A percentile compares a stretch with the other conserved stretches of the same genome.
These are phyloP conservation scores for Mimumesa dahlbomi DNA, from an alignment of 2,888 invertebrate species.

Conservation along the genomic window DNA sequence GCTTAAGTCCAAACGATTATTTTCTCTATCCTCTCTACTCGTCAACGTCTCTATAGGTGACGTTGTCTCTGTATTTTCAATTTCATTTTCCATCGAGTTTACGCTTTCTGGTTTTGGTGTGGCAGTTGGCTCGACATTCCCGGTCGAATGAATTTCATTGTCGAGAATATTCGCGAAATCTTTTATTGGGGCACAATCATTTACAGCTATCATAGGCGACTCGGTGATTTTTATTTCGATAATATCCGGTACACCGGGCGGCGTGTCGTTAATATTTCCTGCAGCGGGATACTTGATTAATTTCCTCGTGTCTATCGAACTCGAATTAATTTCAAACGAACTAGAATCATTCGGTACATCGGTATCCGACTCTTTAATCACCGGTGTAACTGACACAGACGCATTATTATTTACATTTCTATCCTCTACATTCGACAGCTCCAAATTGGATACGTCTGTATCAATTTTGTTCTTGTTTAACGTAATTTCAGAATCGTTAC, in stretches of 20 bases:
- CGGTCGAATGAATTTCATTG: background rate
- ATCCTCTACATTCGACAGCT: background rate
- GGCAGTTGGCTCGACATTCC: background rate
- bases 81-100: background rate
- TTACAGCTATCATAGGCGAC: slow-evolving; percentile 66
- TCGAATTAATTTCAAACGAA: background rate
- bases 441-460: background rate
- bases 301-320: background rate
- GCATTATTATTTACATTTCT: background rate
- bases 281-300: background rate
- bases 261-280: background rate
- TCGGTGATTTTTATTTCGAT: slow-evolving; percentile 72
- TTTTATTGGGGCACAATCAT: slow-evolving; percentile 67
- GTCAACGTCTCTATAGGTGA: background rate
- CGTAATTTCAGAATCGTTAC: background rate
- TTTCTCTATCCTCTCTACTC: too few relatives aligned
- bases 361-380: background rate
- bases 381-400: too few relatives aligned
- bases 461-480: background rate
- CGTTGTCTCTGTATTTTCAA: background rate
- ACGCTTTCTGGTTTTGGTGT: background rate
- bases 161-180: slow-evolving; percentile 6
- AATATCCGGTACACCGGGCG: slow-evolving; percentile 54
- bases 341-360: background rate
- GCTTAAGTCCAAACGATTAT: background rate